Evolutionary conservation across 2,797 vertebrate genomes (phyloP).

Genomic region (Triplophysa yarkandensis): DNA sequence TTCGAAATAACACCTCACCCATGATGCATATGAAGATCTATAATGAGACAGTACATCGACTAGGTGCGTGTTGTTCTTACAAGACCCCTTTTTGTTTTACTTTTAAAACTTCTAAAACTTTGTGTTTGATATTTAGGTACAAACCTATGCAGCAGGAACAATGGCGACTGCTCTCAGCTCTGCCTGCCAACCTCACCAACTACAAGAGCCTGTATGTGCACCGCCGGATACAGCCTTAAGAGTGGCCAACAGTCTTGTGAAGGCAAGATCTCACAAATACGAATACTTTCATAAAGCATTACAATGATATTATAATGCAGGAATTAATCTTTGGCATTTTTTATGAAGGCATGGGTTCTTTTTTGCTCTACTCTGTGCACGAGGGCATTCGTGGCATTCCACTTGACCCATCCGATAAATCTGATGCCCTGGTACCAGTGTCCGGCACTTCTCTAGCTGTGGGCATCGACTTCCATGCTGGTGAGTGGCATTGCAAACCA

Average conservation of each 20-base stretch:
- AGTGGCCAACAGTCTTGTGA: conserved; percentile 93
- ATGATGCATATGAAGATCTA: conserved; percentile 99
- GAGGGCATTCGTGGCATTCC: conserved; percentile 97
- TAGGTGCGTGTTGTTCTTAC: conserved; percentile 68
- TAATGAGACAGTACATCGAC: conserved; percentile 84
- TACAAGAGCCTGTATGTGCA: conserved; percentile 93
- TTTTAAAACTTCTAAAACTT: background rate
- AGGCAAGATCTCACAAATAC: conserved; percentile 68
- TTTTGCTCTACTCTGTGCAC: conserved; percentile 94
- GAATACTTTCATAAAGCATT: background rate
- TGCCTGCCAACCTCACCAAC: conserved; percentile 89
- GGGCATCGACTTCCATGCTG: conserved; percentile 96
- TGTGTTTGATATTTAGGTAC: conserved; percentile 63
- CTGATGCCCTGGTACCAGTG: conserved; percentile 92
- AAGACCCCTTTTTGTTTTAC: no score
- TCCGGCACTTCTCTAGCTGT: conserved; percentile 95
- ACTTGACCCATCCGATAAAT: conserved; percentile 92
- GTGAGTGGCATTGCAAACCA: conserved; percentile 67
- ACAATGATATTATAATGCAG: background rate
- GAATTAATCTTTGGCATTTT: background rate
- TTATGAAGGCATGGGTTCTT: conserved; percentile 90
- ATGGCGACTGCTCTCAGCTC: conserved; percentile 95
- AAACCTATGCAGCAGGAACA: conserved; percentile 92
- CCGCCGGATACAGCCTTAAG: conserved; percentile 92
- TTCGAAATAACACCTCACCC: conserved; percentile 88